Conservation (phyloP, 2,888 invertebrate genomes). For the Ormyrus rosae region DNA sequence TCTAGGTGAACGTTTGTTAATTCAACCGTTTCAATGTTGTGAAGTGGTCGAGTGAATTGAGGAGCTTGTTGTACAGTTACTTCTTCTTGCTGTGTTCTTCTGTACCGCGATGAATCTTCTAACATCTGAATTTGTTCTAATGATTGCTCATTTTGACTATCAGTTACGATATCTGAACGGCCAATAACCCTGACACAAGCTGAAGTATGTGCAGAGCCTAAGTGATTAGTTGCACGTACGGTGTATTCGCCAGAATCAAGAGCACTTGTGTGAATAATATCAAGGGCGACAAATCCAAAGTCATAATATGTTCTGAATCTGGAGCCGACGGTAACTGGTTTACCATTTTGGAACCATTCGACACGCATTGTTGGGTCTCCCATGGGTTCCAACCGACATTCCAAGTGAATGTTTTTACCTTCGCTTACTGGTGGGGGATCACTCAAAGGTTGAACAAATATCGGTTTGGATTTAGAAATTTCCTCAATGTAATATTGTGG, state of each 20-base stretch:
- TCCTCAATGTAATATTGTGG: slow-evolving; percentile 94
- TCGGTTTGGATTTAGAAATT: slow-evolving; percentile 95
- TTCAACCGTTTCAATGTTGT: slow-evolving; percentile 93
- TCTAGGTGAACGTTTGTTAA: slow-evolving; percentile 95
- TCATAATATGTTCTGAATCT: slow-evolving; percentile 97
- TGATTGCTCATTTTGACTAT: slow-evolving; percentile 94
- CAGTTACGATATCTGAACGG: slow-evolving; percentile 88
- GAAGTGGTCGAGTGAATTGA: slow-evolving; percentile 90
- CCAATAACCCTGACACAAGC: slow-evolving; percentile 88
- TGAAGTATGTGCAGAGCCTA: slow-evolving; percentile 94
- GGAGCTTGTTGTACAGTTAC: slow-evolving; percentile 90
- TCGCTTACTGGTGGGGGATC: slow-evolving; percentile 91
- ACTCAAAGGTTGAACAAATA: slow-evolving; percentile 92
- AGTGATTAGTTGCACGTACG: slow-evolving; percentile 93
- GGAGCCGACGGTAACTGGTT: slow-evolving; percentile 91
- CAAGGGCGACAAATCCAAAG: slow-evolving; percentile 97
- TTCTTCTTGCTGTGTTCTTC: slow-evolving; percentile 86
- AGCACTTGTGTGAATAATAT: slow-evolving; percentile 95
- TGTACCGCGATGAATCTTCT: slow-evolving; percentile 85
- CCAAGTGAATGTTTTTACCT: slow-evolving; percentile 93
- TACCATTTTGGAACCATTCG: slow-evolving; percentile 97
- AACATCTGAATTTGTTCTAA: slow-evolving; percentile 93
- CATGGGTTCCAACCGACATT: slow-evolving; percentile 95
- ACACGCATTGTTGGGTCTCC: slow-evolving; percentile 97
- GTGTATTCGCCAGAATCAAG: slow-evolving; percentile 97